phyloP scores from a whole-genome alignment of 1,140 invertebrate genomes.

The Lucilia cuprina region DNA sequence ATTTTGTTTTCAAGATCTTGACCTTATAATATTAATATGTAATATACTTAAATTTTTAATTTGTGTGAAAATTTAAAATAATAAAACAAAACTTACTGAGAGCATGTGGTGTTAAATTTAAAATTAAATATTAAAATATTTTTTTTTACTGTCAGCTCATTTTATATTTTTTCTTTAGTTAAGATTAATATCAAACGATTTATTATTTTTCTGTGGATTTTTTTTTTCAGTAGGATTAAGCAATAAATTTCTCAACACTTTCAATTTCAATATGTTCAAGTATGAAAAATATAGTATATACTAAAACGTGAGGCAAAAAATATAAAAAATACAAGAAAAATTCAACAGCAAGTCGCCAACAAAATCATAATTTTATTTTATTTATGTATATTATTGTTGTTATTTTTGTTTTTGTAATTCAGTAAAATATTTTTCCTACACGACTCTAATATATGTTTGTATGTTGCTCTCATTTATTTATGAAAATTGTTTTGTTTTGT shows the following conservation, averaged over 20 bases:
- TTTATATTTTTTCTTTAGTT: background rate
- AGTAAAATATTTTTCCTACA: background rate
- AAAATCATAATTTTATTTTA: constrained; percentile 14
- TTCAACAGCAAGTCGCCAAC: background rate
- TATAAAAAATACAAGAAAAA: background rate
- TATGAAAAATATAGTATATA: background rate
- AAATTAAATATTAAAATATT: background rate
- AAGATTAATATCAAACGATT: background rate
- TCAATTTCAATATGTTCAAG: constrained; percentile 6
- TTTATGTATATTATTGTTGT: no score
- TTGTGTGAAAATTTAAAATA: background rate
- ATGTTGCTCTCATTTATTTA: constrained; percentile 7
- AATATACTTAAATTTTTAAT: background rate
- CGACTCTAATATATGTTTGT: background rate
- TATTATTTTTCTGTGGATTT: background rate
- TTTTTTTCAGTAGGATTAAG: background rate
- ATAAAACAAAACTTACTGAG: background rate
- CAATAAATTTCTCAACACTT: constrained; percentile 35
- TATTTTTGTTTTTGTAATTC: background rate
- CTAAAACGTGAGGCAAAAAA: background rate
- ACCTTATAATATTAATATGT: background rate
- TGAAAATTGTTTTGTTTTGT: background rate
- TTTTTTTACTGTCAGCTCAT: background rate
- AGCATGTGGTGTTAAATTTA: background rate
- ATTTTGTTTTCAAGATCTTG: background rate